Conservation (phyloP, 2,113 vertebrate genomes). For the Paraplagusia blochii region DNA sequence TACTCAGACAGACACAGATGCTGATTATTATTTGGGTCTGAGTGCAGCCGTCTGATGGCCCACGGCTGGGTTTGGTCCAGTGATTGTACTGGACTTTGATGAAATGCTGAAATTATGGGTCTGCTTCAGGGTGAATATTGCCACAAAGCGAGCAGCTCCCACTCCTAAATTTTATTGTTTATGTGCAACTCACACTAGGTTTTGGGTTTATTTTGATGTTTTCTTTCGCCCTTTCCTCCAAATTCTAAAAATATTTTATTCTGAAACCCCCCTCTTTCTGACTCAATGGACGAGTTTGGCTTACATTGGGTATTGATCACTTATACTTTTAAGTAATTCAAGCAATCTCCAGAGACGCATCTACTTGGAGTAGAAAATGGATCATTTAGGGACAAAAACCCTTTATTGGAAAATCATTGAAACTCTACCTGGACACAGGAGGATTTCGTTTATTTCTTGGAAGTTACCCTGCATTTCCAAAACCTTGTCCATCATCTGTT, state of each 20-base stretch:
- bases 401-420: too few relatives aligned
- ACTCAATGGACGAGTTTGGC: too few relatives aligned
- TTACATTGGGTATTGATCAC: too few relatives aligned
- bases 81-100: conserved; percentile 4
- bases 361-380: too few relatives aligned
- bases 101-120: conserved; percentile 4
- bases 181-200: neutral
- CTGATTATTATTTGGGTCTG: conserved; percentile 6
- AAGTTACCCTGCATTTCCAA: too few relatives aligned
- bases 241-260: neutral
- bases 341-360: too few relatives aligned
- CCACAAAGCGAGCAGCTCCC: neutral
- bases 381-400: too few relatives aligned
- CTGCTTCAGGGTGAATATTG: neutral
- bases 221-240: neutral
- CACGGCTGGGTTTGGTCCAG: neutral
- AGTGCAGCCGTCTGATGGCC: neutral
- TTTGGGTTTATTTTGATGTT: neutral
- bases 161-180: neutral
- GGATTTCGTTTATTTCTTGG: too few relatives aligned
- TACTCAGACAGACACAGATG: neutral
- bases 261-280: too few relatives aligned
- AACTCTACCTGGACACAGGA: too few relatives aligned
- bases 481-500: too few relatives aligned
- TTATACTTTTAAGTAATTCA: too few relatives aligned